These are phyloP conservation scores for Proisotoma minuta DNA, from an alignment of 2,888 invertebrate genomes.

Conservation along the genomic window DNA sequence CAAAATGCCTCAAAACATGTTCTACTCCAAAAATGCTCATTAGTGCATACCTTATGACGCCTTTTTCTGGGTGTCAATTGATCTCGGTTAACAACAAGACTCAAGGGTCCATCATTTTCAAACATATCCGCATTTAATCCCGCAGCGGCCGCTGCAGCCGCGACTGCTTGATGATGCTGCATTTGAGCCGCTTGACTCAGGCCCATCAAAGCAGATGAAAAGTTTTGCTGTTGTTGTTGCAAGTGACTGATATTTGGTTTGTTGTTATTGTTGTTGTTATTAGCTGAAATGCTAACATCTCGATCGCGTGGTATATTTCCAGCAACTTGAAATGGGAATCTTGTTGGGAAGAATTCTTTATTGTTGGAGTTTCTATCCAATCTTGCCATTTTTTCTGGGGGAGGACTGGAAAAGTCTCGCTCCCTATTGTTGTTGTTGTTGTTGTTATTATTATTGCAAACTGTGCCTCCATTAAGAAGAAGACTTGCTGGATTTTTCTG, in stretches of 20 bases:
- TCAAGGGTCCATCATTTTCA: slow-evolving; percentile 89
- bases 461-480: slow-evolving; percentile 23
- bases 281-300: not conserved
- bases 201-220: slow-evolving; percentile 49
- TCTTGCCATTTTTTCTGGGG: slow-evolving; percentile 11
- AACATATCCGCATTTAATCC: slow-evolving; percentile 53
- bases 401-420: slow-evolving; percentile 5
- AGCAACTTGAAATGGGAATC: not conserved
- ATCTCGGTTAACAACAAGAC: slow-evolving; percentile 61
- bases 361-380: not conserved
- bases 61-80: slow-evolving; percentile 90
- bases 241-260: slow-evolving; percentile 13
- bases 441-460: slow-evolving; percentile 22
- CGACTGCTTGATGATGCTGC: slow-evolving; percentile 46
- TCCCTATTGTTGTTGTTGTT: slow-evolving; percentile 27
- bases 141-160: slow-evolving; percentile 50
- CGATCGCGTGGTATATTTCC: not conserved
- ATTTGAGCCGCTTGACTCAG: slow-evolving; percentile 42
- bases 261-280: slow-evolving; percentile 38
- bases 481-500: slow-evolving; percentile 12
- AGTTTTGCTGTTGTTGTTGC: slow-evolving; percentile 38
- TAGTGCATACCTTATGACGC: slow-evolving; percentile 70
- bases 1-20: too few species aligned
- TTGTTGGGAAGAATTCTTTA: not conserved
- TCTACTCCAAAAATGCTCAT: slow-evolving; percentile 4